Conservation (phyloP, 2,113 vertebrate genomes). For the Poeciliopsis turrubarensis region DNA sequence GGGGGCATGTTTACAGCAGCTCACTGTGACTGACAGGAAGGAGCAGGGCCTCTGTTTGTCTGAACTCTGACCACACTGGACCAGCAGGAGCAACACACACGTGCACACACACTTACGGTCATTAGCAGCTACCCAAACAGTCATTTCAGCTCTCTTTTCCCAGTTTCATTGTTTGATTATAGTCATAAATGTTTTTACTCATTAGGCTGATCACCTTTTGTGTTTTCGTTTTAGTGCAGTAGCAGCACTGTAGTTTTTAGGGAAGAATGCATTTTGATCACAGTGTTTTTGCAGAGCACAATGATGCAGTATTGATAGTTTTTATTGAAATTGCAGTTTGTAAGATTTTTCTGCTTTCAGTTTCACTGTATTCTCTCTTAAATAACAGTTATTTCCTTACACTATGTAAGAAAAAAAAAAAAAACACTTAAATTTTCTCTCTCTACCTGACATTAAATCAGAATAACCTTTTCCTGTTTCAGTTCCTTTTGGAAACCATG, state of each 20-base stretch:
- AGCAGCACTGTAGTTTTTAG: background rate
- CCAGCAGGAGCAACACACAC: conserved; percentile 48
- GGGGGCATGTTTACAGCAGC: conserved; percentile 55
- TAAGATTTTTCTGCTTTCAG: too few species aligned
- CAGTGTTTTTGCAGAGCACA: background rate
- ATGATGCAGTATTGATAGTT: background rate
- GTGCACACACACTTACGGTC: conserved; percentile 27
- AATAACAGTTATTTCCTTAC: too few species aligned
- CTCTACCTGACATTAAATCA: too few species aligned
- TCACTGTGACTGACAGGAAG: conserved; percentile 64
- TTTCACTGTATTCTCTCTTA: too few species aligned
- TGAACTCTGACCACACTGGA: conserved; percentile 65
- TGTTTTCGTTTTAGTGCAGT: background rate
- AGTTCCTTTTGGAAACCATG: background rate
- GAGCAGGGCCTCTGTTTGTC: conserved; percentile 32
- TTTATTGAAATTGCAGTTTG: background rate
- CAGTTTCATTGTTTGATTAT: conserved; percentile 33
- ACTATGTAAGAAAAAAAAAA: too few species aligned
- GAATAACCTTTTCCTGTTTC: background rate
- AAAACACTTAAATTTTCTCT: too few species aligned
- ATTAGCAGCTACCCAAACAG: conserved; percentile 42
- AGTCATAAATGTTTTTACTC: conserved; percentile 48
- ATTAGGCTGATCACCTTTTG: background rate
- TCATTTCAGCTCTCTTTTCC: conserved; percentile 18
- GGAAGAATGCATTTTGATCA: background rate